A percentile compares a stretch with the other conserved stretches of the same genome.
These are phyloP conservation scores for Teleogryllus occipitalis DNA, from an alignment of 1,140 invertebrate species.

Conservation along the genomic window DNA sequence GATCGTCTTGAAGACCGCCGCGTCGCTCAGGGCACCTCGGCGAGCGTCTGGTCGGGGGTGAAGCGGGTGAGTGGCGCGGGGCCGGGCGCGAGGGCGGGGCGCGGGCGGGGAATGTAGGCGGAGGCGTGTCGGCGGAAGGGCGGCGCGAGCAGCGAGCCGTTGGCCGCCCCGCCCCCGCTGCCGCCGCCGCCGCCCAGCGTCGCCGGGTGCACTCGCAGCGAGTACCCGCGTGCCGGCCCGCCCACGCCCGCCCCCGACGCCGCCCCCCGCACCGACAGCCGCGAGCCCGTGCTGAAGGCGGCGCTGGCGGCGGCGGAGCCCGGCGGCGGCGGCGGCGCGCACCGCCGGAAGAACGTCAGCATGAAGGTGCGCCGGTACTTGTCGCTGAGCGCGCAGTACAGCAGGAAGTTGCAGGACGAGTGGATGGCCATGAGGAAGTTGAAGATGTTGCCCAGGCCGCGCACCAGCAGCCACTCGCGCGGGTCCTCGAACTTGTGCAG, in stretches of 20 bases:
- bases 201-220: too few species aligned
- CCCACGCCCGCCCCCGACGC: too few species aligned
- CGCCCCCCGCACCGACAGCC: too few species aligned
- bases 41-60: neutral
- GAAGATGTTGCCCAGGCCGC: conserved; percentile 58
- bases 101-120: neutral
- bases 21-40: neutral
- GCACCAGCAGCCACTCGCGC: conserved; percentile 34
- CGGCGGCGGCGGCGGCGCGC: conserved; percentile 13
- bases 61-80: too few species aligned
- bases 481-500: conserved; percentile 35
- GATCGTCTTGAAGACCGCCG: too few species aligned
- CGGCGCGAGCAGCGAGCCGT: too few species aligned
- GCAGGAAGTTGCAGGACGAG: conserved; percentile 63
- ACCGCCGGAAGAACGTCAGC: conserved; percentile 49
- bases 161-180: too few species aligned
- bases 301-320: neutral
- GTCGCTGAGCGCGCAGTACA: conserved; percentile 68
- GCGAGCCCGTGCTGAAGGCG: too few species aligned
- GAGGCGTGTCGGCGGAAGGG: neutral
- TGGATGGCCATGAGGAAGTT: conserved; percentile 64
- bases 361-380: conserved; percentile 65
- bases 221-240: too few species aligned
- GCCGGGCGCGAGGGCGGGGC: too few species aligned
- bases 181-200: too few species aligned